Conservation (phyloP, 2,113 vertebrate species). For the Psophia crepitans region DNA sequence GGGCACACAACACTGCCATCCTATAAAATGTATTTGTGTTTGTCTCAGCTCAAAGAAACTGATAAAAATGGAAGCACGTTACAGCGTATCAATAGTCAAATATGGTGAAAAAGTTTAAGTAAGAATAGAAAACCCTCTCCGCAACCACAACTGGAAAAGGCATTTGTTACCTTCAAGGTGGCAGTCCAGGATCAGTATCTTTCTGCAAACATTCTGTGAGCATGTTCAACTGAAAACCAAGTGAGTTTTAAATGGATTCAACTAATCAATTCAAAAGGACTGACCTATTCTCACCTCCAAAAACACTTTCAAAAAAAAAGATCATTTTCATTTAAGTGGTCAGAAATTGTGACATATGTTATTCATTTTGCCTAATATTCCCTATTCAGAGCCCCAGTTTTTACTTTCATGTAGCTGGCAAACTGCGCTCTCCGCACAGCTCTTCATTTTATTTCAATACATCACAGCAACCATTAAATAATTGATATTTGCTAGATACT, state of each 20-base stretch:
- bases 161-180: neutral
- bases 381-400: neutral
- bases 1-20: neutral
- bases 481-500: neutral
- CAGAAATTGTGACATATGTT: neutral
- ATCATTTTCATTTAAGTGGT: neutral
- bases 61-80: neutral
- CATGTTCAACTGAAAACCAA: neutral
- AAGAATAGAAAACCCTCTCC: neutral
- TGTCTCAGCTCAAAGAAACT: neutral
- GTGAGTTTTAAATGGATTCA: neutral
- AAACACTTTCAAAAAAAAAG: neutral
- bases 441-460: neutral
- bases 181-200: neutral
- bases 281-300: neutral
- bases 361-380: neutral
- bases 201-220: neutral
- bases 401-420: neutral
- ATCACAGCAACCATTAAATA: neutral
- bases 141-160: neutral
- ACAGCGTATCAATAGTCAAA: neutral
- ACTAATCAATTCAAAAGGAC: neutral
- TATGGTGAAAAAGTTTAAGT: neutral
- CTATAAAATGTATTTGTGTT: neutral
- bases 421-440: neutral